These are phyloP conservation scores for Anniella stebbinsi DNA, from an alignment of 2,797 vertebrate species.

Conservation along the genomic window DNA sequence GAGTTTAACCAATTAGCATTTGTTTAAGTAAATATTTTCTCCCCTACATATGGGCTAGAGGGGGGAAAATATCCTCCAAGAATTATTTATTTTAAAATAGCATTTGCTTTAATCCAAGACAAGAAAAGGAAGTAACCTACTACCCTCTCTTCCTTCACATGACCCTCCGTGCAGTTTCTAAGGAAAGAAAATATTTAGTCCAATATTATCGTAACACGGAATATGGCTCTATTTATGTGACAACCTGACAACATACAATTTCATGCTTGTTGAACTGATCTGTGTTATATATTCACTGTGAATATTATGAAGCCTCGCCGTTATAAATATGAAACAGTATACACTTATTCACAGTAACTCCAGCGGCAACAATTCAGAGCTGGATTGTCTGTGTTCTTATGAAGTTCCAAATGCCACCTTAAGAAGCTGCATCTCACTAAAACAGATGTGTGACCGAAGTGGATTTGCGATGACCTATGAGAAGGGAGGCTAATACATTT, in stretches of 20 bases:
- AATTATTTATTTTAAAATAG: constrained; percentile 64
- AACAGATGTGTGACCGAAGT: constrained; percentile 84
- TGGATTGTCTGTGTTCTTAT: constrained; percentile 73
- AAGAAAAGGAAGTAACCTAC: constrained; percentile 54
- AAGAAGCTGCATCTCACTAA: constrained; percentile 78
- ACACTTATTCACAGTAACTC: constrained; percentile 84
- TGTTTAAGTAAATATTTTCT: constrained; percentile 61
- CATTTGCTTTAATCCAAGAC: constrained; percentile 57
- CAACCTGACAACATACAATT: constrained; percentile 87
- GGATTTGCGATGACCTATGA: constrained; percentile 82
- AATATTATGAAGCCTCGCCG: constrained; percentile 82
- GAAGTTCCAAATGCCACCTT: constrained; percentile 79
- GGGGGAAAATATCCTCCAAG: neutral
- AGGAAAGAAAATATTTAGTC: constrained; percentile 74
- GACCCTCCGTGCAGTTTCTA: constrained; percentile 70
- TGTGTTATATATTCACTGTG: constrained; percentile 83
- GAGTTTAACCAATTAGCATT: constrained; percentile 73
- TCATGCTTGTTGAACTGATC: constrained; percentile 87
- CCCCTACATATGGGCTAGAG: neutral
- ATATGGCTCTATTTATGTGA: constrained; percentile 85
- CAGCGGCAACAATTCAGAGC: constrained; percentile 81
- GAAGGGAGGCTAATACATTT: constrained; percentile 79
- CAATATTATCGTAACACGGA: constrained; percentile 79
- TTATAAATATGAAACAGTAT: constrained; percentile 86
- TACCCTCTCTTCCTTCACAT: constrained; percentile 54